These are phyloP conservation scores for Dipodomys spectabilis DNA, from an alignment of 2,113 vertebrate species.

Conservation along the genomic window DNA sequence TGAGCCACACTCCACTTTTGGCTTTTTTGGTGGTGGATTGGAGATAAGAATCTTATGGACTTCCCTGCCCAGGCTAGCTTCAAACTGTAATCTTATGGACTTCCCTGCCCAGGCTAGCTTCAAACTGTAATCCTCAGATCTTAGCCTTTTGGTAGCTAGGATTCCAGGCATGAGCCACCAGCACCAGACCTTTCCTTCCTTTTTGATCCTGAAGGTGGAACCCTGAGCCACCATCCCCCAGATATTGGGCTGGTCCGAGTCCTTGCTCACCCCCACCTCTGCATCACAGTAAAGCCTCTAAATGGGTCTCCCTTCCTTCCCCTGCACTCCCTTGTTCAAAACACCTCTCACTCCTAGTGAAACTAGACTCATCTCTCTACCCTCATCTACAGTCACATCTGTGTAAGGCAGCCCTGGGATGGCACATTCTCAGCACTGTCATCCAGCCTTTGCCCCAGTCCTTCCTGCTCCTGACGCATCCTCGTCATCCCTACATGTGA, in stretches of 20 bases:
- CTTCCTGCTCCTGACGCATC: background rate
- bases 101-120: no score
- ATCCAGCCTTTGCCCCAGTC: background rate
- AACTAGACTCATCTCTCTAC: background rate
- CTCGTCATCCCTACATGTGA: background rate
- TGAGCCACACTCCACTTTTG: no score
- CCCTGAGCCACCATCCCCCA: fast-evolving
- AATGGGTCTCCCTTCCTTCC: background rate
- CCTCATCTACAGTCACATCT: background rate
- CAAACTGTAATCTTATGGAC: no score
- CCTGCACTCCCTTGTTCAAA: background rate
- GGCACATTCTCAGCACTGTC: background rate
- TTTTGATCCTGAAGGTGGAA: no score
- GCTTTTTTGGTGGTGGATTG: no score
- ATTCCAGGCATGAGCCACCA: no score
- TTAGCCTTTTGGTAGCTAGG: no score
- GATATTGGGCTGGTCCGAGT: background rate
- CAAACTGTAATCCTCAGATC: no score
- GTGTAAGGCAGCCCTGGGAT: fast-evolving
- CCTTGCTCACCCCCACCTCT: background rate
- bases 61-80: no score
- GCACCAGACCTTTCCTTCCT: no score
- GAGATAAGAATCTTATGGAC: no score
- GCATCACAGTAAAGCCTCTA: background rate
- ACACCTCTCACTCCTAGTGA: no score